Evolutionary conservation across 2,113 vertebrate genomes (phyloP).

Genomic region (Phocoena sinus): DNA sequence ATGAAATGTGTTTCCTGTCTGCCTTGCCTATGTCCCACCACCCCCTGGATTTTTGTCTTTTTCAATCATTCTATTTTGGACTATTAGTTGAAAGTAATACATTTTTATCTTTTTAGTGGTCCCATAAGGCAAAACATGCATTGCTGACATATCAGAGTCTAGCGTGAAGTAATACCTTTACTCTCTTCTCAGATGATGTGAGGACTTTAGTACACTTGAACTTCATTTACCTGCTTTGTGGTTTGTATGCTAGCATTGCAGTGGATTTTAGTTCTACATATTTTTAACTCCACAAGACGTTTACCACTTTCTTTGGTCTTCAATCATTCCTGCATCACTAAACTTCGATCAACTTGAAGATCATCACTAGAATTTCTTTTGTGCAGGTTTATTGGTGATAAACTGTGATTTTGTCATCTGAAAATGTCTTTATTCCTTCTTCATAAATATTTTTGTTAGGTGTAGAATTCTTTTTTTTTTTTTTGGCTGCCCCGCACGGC

Average conservation of each 20-base stretch:
- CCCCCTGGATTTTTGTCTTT: not conserved
- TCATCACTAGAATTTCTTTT: not conserved
- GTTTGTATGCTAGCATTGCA: too few relatives aligned
- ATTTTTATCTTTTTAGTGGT: not conserved
- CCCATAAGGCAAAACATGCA: not conserved
- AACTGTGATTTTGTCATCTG: not conserved
- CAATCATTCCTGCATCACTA: not conserved
- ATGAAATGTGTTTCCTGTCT: not conserved
- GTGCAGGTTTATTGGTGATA: not conserved
- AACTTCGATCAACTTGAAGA: not conserved
- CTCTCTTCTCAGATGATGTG: not conserved
- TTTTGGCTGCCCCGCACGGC: not conserved
- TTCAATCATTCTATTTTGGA: not conserved
- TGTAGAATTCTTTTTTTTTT: not conserved
- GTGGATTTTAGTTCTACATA: not conserved
- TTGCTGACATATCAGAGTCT: not conserved
- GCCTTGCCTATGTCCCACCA: not conserved
- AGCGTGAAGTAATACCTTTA: fast-evolving
- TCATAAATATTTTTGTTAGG: not conserved
- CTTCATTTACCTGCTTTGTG: not conserved
- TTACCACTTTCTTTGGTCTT: not conserved
- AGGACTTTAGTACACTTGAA: not conserved
- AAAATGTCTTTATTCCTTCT: not conserved
- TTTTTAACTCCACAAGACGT: not conserved
- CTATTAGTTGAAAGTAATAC: not conserved